Conservation (phyloP, 2,888 invertebrate genomes). For the Lepidocyrtinus sp. region DNA sequence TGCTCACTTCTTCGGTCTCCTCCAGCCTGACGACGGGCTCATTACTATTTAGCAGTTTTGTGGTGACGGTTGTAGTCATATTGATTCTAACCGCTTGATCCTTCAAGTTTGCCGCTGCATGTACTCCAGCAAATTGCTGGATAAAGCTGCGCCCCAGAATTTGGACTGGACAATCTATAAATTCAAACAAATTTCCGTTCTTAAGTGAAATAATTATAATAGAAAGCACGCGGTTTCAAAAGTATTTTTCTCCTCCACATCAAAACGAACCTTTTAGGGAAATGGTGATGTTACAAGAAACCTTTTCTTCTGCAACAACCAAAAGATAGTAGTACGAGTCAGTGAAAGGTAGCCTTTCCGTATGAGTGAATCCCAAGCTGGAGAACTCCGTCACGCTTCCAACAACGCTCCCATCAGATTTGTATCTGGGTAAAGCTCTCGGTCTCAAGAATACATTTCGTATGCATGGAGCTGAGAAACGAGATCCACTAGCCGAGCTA, state of each 20-base stretch:
- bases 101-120: conserved; percentile 59
- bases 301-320: conserved; percentile 73
- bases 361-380: conserved; percentile 71
- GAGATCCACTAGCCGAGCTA: conserved; percentile 19
- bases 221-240: background rate
- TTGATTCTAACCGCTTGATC: conserved; percentile 65
- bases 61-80: conserved; percentile 45
- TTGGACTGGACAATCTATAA: conserved; percentile 69
- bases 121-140: conserved; percentile 68
- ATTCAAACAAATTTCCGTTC: conserved; percentile 5
- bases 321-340: conserved; percentile 75
- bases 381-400: conserved; percentile 71
- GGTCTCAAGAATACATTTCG: conserved; percentile 72
- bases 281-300: conserved; percentile 73
- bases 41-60: conserved; percentile 37
- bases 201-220: background rate
- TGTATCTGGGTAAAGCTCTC: conserved; percentile 72
- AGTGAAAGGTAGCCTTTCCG: conserved; percentile 73
- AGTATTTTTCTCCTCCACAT: background rate
- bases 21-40: too few relatives aligned
- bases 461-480: conserved; percentile 71
- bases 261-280: conserved; percentile 66
- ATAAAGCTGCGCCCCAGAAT: conserved; percentile 69
- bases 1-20: conserved; percentile 57
- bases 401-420: conserved; percentile 69